A percentile compares a stretch with the other conserved stretches of the same genome.
Evolutionary conservation across 2,888 invertebrate genomes (phyloP).

Genomic region (Drosophila falleni): DNA sequence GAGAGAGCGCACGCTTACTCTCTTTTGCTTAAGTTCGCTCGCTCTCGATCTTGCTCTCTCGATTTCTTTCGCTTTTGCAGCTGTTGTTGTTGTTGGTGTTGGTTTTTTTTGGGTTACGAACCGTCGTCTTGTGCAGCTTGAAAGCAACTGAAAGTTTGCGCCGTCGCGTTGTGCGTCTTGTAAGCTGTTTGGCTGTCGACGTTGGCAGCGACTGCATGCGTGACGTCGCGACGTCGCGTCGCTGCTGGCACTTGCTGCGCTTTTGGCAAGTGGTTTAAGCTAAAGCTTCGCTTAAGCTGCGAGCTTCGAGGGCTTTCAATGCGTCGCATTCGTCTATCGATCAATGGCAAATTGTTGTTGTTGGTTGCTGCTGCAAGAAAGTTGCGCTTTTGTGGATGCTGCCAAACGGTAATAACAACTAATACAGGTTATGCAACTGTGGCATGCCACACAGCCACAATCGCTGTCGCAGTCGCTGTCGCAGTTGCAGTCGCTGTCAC

Average conservation of each 20-base stretch:
- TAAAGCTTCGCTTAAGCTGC: constrained; percentile 35
- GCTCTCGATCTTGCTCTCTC: constrained; percentile 1
- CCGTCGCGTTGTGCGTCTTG: constrained; percentile 68
- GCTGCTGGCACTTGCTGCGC: constrained; percentile 60
- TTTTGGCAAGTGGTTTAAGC: constrained; percentile 68
- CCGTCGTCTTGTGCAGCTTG: constrained; percentile 75
- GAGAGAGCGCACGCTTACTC: constrained; percentile 19
- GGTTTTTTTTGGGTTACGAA: constrained; percentile 36
- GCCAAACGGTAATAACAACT: constrained; percentile 77
- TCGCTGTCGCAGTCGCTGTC: background rate
- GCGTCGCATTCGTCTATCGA: constrained; percentile 40
- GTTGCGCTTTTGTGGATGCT: constrained; percentile 50
- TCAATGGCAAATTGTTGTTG: constrained; percentile 57
- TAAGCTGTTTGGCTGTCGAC: constrained; percentile 52
- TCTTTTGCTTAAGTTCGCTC: constrained; percentile 3
- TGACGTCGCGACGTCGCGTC: constrained; percentile 17
- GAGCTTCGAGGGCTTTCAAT: constrained; percentile 56
- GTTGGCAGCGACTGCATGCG: constrained; percentile 44
- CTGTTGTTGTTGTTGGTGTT: constrained; percentile 3
- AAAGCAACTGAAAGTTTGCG: constrained; percentile 76
- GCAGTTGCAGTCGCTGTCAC: constrained; percentile 4
- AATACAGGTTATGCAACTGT: constrained; percentile 77
- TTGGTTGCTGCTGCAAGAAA: constrained; percentile 33
- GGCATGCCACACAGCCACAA: constrained; percentile 3
- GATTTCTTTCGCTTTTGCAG: background rate